These are phyloP conservation scores for Nilaparvata lugens DNA, from an alignment of 1,140 invertebrate genomes.

Conservation along the genomic window DNA sequence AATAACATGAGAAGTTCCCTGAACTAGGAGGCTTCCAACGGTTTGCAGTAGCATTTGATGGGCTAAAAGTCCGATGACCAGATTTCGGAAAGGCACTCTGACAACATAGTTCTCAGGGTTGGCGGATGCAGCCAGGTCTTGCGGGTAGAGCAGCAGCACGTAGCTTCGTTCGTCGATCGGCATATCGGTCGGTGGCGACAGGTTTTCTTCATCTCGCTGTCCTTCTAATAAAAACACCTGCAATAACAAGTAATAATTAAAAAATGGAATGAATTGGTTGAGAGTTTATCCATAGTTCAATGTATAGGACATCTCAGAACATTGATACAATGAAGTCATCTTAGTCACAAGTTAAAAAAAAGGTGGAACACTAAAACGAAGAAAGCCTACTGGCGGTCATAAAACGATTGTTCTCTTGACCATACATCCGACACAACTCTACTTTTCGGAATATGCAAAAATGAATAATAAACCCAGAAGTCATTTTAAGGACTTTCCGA, in stretches of 20 bases:
- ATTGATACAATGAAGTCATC: too few relatives aligned
- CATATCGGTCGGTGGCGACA: conserved; percentile 27
- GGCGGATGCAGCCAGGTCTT: conserved; percentile 56
- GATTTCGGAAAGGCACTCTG: conserved; percentile 72
- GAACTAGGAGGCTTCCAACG: conserved; percentile 73
- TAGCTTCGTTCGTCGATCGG: conserved; percentile 63
- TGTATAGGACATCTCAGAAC: too few relatives aligned
- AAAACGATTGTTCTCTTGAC: too few relatives aligned
- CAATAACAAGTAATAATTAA: background rate
- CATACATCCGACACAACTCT: too few relatives aligned
- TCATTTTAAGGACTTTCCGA: too few relatives aligned
- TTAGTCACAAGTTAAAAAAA: too few relatives aligned
- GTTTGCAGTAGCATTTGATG: conserved; percentile 88
- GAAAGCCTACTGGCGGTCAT: too few relatives aligned
- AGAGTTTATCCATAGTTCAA: too few relatives aligned
- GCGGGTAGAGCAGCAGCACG: conserved; percentile 79
- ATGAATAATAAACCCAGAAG: too few relatives aligned
- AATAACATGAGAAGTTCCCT: conserved; percentile 44
- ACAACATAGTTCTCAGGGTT: conserved; percentile 72
- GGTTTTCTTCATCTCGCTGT: conserved; percentile 39
- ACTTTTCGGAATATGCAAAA: too few relatives aligned
- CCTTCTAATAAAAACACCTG: conserved; percentile 59
- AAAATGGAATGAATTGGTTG: too few relatives aligned
- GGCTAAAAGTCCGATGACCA: conserved; percentile 79
- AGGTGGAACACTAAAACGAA: too few relatives aligned